Evolutionary conservation across 2,888 invertebrate genomes (phyloP), one percentile per base, ranked within the genome.

Genomic region (Pardosa pseudoannulata): DNA sequence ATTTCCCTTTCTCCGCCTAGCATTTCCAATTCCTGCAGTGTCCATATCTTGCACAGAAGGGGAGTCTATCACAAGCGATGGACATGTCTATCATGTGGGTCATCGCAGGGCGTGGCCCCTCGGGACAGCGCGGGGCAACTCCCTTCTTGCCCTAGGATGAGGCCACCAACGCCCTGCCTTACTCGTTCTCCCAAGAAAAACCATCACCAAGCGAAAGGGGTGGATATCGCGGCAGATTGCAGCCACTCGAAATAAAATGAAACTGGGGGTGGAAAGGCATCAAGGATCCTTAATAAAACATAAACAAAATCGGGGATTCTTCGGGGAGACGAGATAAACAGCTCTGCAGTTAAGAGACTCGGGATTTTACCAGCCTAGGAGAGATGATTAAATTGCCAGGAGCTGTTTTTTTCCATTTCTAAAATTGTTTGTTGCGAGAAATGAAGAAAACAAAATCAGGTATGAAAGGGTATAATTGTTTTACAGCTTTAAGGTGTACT

Each of bases 1-100:
- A n/a, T 36, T 36, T 36, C 36, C 9, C 36, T 36, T 5, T 7
- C 23, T 23, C 1, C 23, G 5, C 1, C 56, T 56, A 23, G 7
- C 56, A 46, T 16, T 56, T 56, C 56, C 5, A 56, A 19, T 23
- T 23, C 23, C 23, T 56, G 2, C 13, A 2, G 1, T 56, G 56
- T 23, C 56, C 56, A 56, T 56, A 56, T 5, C 19, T 56, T 56
- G n/a, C 56, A 2, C 56, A 56, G 56, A 23, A 23, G 23, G 56
- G 56, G 56, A 56, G 56, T 56, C 56, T 56, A 56, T 56, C 56
- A 19, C 19, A 46, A 2, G 23, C 56, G 83, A 83, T 79, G 85
- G 74, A 65, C 76, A 76, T 32, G 31, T 70, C 70, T 86, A 86
- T 86, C 85, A 86, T 86, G 29, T 86, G 79, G 85, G 85, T 86